Base-by-base conservation (phyloP, 2,888 invertebrate species). In the Galeopsomyia nigrocyanea region DNA sequence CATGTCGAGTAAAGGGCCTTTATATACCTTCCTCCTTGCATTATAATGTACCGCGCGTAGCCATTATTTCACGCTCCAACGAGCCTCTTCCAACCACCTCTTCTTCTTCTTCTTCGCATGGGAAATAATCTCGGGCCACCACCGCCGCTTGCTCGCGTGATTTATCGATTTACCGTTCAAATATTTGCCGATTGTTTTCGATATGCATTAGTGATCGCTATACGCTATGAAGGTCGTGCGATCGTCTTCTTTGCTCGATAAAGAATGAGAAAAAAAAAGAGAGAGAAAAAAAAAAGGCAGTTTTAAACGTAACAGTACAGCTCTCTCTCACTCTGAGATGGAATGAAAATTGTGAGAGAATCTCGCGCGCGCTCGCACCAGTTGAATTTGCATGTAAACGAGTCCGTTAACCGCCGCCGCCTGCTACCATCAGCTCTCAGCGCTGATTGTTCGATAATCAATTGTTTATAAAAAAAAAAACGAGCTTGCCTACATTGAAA, bases 331-430 rank as follows among this genome's bases (percentile, higher is more conserved):
- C 31, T 3, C 31, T 5, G 16, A 64, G 39, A 46, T 26, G 57
- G n/a, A 39, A 68, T 68, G 68, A 68, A 71, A 71, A 71, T 70
- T 70, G 66, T 71, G 71, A 66, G 66, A 71, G 66, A 71, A 71
- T 66, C 61, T 64, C 71, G 66, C 55, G 39, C 57, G 21, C 22
- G 51, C 51, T 16, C 10, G 51, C 51, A 17, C 14, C 51, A 31
- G 39, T 51, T 50, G 56, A 71, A 71, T 71, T 71, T 66, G 71
- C 66, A 71, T 71, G 71, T 17, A 66, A 71, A 71, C 71, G 71
- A 66, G 66, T 53, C 66, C 71, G 71, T 71, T 71, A 66, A 46
- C 10, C 14, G 19, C 13, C 56, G 22, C 17, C 31, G 57, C 31
- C 9, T n/a, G n/a, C 3, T 1, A n/a, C 21, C 7, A 49, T 47